These are phyloP conservation scores for Brachyalestes nurse DNA, from an alignment of 2,797 vertebrate species.

Conservation along the genomic window DNA sequence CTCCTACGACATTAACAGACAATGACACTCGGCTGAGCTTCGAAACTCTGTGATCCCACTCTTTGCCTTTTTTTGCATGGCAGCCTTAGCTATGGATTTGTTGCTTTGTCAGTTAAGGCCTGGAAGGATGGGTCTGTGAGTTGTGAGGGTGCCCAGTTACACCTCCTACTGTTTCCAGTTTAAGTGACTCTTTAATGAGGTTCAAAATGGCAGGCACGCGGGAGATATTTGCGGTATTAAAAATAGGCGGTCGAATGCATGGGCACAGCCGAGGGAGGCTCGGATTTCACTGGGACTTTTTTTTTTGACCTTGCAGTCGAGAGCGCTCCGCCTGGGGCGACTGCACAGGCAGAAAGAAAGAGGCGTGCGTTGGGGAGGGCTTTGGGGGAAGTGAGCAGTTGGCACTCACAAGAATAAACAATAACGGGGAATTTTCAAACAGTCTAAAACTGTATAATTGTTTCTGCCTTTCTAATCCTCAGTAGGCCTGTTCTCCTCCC, in stretches of 20 bases:
- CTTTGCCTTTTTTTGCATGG: constrained; percentile 36
- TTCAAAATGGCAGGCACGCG: constrained; percentile 76
- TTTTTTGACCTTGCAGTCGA: constrained; percentile 70
- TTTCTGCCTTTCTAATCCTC: constrained; percentile 51
- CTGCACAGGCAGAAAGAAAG: constrained; percentile 53
- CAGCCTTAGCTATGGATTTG: constrained; percentile 37
- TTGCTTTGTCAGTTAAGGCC: constrained; percentile 12
- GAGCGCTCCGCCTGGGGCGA: constrained; percentile 56
- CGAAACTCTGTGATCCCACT: constrained; percentile 32
- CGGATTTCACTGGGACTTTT: constrained; percentile 63
- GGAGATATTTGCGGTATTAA: constrained; percentile 77
- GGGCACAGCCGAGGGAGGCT: constrained; percentile 67
- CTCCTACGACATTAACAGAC: constrained; percentile 29
- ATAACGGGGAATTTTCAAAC: constrained; percentile 36
- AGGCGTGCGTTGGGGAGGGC: constrained; percentile 45
- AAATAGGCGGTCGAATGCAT: constrained; percentile 77
- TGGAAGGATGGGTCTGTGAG: background rate
- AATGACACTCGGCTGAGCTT: constrained; percentile 26
- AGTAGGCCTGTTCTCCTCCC: constrained; percentile 7
- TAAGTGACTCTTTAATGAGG: constrained; percentile 79
- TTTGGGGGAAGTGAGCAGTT: constrained; percentile 54
- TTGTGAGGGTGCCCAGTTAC: constrained; percentile 57
- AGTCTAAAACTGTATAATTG: constrained; percentile 50
- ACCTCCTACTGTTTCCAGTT: constrained; percentile 72
- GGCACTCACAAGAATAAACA: constrained; percentile 61